Conservation (phyloP, 1,140 invertebrate species). For the Andricus grossulariae region DNA sequence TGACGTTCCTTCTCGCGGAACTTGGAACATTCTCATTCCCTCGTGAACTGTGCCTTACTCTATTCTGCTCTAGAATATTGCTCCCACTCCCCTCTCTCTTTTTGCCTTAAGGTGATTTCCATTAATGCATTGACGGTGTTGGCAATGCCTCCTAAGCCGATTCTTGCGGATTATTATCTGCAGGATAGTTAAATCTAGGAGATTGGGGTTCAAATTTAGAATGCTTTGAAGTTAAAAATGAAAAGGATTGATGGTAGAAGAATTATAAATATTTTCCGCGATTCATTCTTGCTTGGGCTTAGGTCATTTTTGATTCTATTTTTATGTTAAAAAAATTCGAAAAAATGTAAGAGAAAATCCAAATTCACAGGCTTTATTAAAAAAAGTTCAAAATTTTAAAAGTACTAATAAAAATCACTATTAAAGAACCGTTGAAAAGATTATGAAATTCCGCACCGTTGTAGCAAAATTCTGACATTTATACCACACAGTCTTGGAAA, state of each 20-base stretch:
- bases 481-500: no score
- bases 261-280: neutral
- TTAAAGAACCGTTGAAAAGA: no score
- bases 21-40: conserved; percentile 24
- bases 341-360: no score
- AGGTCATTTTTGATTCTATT: no score
- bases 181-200: neutral
- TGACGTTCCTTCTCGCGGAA: conserved; percentile 24
- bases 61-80: neutral
- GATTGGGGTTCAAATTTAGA: neutral
- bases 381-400: no score
- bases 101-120: conserved; percentile 13
- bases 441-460: no score
- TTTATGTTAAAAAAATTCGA: no score
- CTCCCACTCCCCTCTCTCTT: conserved; percentile 15
- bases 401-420: no score
- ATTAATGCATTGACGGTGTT: conserved; percentile 18
- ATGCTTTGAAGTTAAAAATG: neutral
- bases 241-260: neutral
- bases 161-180: neutral
- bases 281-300: neutral
- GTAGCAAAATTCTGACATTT: no score
- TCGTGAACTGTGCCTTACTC: neutral
- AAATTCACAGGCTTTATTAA: no score
- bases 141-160: neutral